Percentiles rank a stretch among this genome's conserved stretches.
These are phyloP conservation scores for Branchellion lobata DNA, from an alignment of 2,888 invertebrate genomes.

Conservation along the genomic window DNA sequence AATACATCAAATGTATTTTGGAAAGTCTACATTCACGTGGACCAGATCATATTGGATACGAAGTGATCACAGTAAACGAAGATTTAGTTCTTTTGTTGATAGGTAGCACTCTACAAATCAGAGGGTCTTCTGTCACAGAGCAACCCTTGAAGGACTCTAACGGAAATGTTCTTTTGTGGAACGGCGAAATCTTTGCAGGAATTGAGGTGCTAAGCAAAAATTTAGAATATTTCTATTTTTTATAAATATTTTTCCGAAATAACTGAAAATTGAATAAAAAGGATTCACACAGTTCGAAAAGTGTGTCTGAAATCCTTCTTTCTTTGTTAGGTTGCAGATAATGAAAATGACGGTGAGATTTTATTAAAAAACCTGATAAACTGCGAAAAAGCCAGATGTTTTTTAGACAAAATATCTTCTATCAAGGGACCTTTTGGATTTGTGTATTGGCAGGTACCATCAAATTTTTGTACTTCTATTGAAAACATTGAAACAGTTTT, in stretches of 20 bases:
- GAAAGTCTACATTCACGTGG: slow-evolving; percentile 32
- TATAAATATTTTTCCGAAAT: not conserved
- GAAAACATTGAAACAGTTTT: too few species aligned
- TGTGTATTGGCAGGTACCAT: slow-evolving; percentile 70
- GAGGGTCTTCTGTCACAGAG: slow-evolving; percentile 69
- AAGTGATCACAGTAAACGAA: slow-evolving; percentile 15
- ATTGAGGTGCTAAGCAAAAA: slow-evolving; percentile 59
- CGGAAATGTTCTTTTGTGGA: slow-evolving; percentile 75
- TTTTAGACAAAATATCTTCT: slow-evolving; percentile 65
- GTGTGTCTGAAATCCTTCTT: not conserved
- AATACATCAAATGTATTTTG: not conserved
- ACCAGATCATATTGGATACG: slow-evolving; percentile 34
- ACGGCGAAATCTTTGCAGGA: slow-evolving; percentile 81
- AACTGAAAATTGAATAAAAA: not conserved
- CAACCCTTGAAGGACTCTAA: slow-evolving; percentile 72
- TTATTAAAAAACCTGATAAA: slow-evolving; percentile 55
- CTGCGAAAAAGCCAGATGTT: slow-evolving; percentile 53
- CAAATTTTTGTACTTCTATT: not conserved
- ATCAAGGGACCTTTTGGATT: slow-evolving; percentile 83
- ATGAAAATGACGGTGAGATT: slow-evolving; percentile 58
- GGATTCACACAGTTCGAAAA: not conserved
- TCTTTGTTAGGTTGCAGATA: slow-evolving; percentile 34
- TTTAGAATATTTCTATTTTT: slow-evolving; percentile 20
- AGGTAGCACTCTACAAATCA: slow-evolving; percentile 77
- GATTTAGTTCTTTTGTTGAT: slow-evolving; percentile 27